Evolutionary conservation across 2,888 invertebrate species (phyloP).

Genomic region (Tortricodes alternella): DNA sequence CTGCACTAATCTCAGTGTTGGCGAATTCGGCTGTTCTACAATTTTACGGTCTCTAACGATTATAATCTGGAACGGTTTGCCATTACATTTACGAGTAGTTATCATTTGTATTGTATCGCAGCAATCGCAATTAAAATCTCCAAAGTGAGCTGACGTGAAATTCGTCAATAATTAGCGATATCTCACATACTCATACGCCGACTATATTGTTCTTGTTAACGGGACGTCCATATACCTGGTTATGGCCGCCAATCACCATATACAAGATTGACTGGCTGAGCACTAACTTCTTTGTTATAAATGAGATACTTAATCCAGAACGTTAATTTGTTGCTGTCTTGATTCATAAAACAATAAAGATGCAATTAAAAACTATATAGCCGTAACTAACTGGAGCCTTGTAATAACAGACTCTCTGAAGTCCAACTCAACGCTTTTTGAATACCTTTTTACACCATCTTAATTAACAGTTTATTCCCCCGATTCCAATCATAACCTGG

Average conservation of each 20-base stretch:
- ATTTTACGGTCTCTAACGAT: conserved; percentile 29
- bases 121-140: conserved; percentile 25
- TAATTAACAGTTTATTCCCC: neutral
- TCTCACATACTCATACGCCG: conserved; percentile 13
- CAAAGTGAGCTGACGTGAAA: conserved; percentile 15
- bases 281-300: conserved; percentile 13
- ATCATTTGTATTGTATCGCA: conserved; percentile 29
- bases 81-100: conserved; percentile 30
- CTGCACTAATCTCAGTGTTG: conserved; percentile 8
- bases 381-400: neutral
- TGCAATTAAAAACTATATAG: neutral
- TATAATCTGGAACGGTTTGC: conserved; percentile 24
- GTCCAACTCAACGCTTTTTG: too few species aligned
- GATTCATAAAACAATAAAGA: neutral
- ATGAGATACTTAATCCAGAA: conserved; percentile 15
- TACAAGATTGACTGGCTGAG: neutral
- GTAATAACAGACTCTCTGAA: neutral
- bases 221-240: conserved; percentile 1
- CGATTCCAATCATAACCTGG: neutral
- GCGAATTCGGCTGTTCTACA: conserved; percentile 17
- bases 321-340: neutral
- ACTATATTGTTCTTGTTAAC: conserved; percentile 29
- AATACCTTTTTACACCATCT: neutral
- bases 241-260: conserved; percentile 18
- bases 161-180: conserved; percentile 29